Evolutionary conservation across 2,113 vertebrate species (phyloP).

Genomic region (Gasterosteus nipponicus): DNA sequence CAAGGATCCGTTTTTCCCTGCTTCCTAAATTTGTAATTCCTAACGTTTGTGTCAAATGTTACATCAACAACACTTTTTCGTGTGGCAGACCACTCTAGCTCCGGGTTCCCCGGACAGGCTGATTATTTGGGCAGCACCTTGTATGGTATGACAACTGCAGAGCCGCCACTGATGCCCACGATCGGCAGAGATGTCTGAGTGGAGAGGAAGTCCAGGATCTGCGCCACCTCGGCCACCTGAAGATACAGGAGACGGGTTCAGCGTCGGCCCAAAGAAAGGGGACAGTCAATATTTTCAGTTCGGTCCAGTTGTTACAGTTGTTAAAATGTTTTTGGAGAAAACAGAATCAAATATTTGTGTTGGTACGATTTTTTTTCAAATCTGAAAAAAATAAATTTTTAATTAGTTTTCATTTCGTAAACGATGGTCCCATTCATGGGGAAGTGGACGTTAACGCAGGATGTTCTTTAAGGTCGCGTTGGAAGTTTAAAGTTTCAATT

Average conservation of each 20-base stretch:
- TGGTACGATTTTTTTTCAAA: too few relatives aligned
- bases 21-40: not conserved
- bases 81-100: not conserved
- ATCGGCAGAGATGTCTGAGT: constrained; percentile 93
- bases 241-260: constrained; percentile 8
- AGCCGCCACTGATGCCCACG: constrained; percentile 96
- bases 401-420: too few relatives aligned
- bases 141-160: constrained; percentile 91
- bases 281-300: not conserved
- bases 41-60: constrained; percentile 15
- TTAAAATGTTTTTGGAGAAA: not conserved
- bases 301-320: not conserved
- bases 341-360: too few relatives aligned
- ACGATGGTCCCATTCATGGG: too few relatives aligned
- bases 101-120: not conserved
- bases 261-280: not conserved
- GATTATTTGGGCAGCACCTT: constrained; percentile 84
- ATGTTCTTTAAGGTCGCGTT: too few relatives aligned
- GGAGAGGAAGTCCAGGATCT: constrained; percentile 97
- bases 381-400: too few relatives aligned
- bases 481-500: too few relatives aligned
- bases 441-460: too few relatives aligned
- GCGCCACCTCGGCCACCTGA: constrained; percentile 87
- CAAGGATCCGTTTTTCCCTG: not conserved
- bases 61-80: not conserved